phyloP scores from a whole-genome alignment of 2,797 vertebrate genomes.

The Clarias laeviceps region DNA sequence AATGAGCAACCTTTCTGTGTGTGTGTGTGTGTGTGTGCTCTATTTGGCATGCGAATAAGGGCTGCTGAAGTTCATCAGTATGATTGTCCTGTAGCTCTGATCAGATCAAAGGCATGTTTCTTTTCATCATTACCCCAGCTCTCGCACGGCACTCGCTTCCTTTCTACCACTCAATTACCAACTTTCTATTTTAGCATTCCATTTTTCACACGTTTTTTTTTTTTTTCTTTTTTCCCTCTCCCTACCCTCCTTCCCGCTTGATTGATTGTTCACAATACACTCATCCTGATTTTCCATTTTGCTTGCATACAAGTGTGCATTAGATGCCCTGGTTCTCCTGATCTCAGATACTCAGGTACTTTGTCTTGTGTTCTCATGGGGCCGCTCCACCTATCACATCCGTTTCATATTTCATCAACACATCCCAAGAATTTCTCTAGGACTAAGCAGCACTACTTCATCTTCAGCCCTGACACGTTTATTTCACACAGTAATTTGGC shows the following conservation, averaged over 20 bases:
- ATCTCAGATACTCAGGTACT: conserved; percentile 34
- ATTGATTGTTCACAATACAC: conserved; percentile 34
- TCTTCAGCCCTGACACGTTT: neutral
- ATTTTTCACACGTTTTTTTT: conserved; percentile 22
- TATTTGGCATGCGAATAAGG: conserved; percentile 27
- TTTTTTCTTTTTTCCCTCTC: neutral
- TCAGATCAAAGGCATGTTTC: conserved; percentile 51
- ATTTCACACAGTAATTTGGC: conserved; percentile 23
- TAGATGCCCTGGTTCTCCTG: conserved; percentile 26
- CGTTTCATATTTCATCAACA: conserved; percentile 21
- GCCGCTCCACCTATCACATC: neutral
- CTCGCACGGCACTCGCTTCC: conserved; percentile 21
- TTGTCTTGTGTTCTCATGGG: conserved; percentile 26
- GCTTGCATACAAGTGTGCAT: conserved; percentile 14
- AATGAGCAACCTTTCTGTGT: conserved; percentile 54
- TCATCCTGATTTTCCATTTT: conserved; percentile 34
- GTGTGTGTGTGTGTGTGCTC: conserved; percentile 13
- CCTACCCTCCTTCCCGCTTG: neutral
- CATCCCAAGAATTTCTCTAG: conserved; percentile 11
- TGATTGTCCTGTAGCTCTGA: conserved; percentile 50
- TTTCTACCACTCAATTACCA: conserved; percentile 36
- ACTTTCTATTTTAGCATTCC: conserved; percentile 44
- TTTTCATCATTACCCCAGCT: conserved; percentile 45
- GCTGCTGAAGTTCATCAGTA: conserved; percentile 46
- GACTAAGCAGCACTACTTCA: conserved; percentile 2